Evolutionary conservation across 2,797 vertebrate genomes (phyloP).

Genomic region (Intellagama lesueurii): DNA sequence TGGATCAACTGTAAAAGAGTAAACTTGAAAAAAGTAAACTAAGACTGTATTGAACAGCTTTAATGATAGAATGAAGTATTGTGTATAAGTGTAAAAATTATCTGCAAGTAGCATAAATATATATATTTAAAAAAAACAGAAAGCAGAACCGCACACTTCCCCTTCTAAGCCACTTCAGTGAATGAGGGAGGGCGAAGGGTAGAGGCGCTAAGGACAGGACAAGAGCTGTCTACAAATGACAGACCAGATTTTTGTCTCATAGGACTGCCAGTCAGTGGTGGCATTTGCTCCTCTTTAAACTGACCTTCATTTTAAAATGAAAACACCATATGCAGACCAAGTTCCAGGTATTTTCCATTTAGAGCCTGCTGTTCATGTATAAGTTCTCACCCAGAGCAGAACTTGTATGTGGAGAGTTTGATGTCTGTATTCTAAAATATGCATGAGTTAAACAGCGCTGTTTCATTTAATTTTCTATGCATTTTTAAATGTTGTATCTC

Average conservation of each 20-base stretch:
- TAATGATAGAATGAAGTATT: slow-evolving; percentile 21
- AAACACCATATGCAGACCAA: neutral
- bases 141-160: neutral
- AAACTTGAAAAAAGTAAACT: neutral
- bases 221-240: neutral
- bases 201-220: neutral
- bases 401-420: neutral
- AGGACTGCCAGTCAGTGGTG: neutral
- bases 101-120: neutral
- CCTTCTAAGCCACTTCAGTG: neutral
- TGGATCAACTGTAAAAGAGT: neutral
- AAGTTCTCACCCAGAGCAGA: neutral
- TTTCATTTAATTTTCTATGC: neutral
- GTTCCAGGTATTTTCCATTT: neutral
- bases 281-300: neutral
- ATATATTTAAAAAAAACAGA: neutral
- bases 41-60: slow-evolving; percentile 14
- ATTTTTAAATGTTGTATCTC: neutral
- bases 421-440: neutral
- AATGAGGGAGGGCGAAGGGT: neutral
- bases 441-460: neutral
- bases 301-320: neutral
- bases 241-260: neutral
- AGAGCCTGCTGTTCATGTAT: neutral
- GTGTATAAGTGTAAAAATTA: neutral